Conservation (phyloP, 2,113 vertebrate genomes). For the Mustelus asterias region DNA sequence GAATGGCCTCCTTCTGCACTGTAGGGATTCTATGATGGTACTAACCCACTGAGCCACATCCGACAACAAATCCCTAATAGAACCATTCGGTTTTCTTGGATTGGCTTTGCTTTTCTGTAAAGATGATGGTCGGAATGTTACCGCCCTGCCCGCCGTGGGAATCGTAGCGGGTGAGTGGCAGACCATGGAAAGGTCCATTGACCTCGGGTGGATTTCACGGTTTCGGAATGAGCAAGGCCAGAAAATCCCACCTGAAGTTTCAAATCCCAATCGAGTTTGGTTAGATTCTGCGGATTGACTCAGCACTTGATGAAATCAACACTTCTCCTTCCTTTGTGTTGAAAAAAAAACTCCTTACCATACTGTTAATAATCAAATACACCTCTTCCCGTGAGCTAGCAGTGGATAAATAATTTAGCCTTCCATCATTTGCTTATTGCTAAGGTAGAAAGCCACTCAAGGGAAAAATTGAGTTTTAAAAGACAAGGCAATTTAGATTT, state of each 20-base stretch:
- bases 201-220: too few species aligned
- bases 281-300: background rate
- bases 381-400: background rate
- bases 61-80: background rate
- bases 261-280: background rate
- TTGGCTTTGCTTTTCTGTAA: too few species aligned
- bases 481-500: constrained; percentile 34
- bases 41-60: background rate
- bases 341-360: background rate
- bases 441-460: constrained; percentile 20
- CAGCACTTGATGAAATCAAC: background rate
- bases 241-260: background rate
- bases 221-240: too few species aligned
- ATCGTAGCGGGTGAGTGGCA: too few species aligned
- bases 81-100: background rate
- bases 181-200: too few species aligned
- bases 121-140: too few species aligned
- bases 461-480: constrained; percentile 37
- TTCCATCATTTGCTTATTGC: constrained; percentile 18
- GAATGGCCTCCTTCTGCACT: too few species aligned
- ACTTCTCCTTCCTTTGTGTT: background rate
- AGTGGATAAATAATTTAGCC: constrained; percentile 1
- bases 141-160: too few species aligned
- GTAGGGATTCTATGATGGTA: too few species aligned
- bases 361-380: constrained; percentile 25